A percentile compares a stretch with the other conserved stretches of the same genome.
Evolutionary conservation across 2,888 invertebrate genomes (phyloP).

Genomic region (Torymus texanus): DNA sequence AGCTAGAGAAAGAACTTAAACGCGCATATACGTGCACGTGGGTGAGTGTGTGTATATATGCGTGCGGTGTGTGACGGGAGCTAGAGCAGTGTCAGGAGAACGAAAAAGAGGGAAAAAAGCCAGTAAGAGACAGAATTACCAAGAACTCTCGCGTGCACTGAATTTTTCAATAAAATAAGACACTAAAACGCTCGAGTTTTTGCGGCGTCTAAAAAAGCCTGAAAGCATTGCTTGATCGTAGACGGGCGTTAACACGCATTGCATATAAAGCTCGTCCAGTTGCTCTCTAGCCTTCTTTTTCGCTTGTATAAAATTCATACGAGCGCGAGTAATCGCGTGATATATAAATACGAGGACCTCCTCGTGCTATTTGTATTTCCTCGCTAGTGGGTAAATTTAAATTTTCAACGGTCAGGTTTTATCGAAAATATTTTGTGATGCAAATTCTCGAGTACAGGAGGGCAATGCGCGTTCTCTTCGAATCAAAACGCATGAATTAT

Average conservation of each 20-base stretch:
- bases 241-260: no score
- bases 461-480: neutral
- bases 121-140: neutral
- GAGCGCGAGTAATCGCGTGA: no score
- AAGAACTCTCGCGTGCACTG: conserved; percentile 10
- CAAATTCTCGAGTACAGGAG: neutral
- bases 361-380: neutral
- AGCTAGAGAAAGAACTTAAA: neutral
- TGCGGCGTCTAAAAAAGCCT: no score
- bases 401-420: conserved; percentile 25
- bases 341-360: neutral
- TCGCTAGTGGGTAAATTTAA: neutral
- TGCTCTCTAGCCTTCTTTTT: no score
- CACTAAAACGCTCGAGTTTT: neutral
- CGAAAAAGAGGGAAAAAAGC: neutral
- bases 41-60: neutral
- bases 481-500: conserved; percentile 26
- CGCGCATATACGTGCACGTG: neutral
- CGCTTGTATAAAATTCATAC: no score
- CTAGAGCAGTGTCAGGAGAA: no score
- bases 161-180: conserved; percentile 35
- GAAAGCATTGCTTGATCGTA: no score
- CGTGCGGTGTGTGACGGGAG: neutral
- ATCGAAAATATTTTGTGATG: conserved; percentile 28
- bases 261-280: no score